Evolutionary conservation across 2,888 invertebrate genomes (phyloP).

Genomic region (Gisinianus flammeolus): DNA sequence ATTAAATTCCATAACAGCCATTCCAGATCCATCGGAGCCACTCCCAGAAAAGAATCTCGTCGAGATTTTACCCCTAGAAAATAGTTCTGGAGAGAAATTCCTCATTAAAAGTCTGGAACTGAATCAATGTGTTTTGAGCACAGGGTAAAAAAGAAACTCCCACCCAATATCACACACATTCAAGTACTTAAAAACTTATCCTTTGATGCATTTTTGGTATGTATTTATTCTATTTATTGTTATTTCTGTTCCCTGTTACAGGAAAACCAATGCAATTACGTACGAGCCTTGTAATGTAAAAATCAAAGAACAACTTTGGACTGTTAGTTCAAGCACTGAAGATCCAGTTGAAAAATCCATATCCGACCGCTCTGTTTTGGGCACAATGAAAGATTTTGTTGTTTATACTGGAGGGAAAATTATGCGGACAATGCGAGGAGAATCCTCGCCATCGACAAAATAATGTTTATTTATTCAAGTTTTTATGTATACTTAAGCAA

Average conservation of each 20-base stretch:
- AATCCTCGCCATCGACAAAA: too few species aligned
- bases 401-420: slow-evolving; percentile 6
- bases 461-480: too few species aligned
- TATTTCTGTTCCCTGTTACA: neutral
- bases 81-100: slow-evolving; percentile 5
- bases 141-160: slow-evolving; percentile 19
- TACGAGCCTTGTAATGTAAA: slow-evolving; percentile 32
- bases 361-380: slow-evolving; percentile 8
- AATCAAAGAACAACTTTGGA: slow-evolving; percentile 35
- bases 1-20: slow-evolving; percentile 33
- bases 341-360: slow-evolving; percentile 28
- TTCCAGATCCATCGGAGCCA: slow-evolving; percentile 35
- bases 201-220: neutral
- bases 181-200: neutral
- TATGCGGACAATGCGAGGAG: neutral
- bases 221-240: neutral
- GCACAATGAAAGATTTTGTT: slow-evolving; percentile 34
- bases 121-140: slow-evolving; percentile 32
- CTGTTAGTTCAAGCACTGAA: slow-evolving; percentile 12
- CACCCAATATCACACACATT: neutral
- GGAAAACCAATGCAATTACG: slow-evolving; percentile 25
- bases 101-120: slow-evolving; percentile 25
- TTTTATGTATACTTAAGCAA: too few species aligned
- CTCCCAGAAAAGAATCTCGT: slow-evolving; percentile 38
- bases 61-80: slow-evolving; percentile 26